Percentiles rank a stretch among this genome's conserved stretches.
Evolutionary conservation across 2,113 vertebrate genomes (phyloP).

Genomic region (Pygathrix nemaeus): DNA sequence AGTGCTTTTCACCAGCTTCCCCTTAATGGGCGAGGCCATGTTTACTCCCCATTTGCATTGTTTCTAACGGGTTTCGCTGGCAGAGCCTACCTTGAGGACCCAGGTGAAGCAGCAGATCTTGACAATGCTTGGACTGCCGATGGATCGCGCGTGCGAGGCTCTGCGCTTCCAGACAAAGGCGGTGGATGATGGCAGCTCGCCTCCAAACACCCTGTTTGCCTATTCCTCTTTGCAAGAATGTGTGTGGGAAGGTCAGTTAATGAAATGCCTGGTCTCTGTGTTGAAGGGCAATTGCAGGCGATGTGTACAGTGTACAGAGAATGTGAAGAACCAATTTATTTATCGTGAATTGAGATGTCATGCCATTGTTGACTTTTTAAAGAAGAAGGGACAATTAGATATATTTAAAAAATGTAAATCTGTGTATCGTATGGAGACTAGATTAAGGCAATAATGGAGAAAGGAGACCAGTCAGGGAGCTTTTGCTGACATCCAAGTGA

Average conservation of each 20-base stretch:
- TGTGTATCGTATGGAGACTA: background rate
- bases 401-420: background rate
- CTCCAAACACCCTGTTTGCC: background rate
- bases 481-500: background rate
- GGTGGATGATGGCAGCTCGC: background rate
- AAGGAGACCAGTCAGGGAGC: background rate
- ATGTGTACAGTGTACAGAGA: background rate
- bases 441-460: background rate
- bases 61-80: background rate
- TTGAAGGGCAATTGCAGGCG: background rate
- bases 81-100: background rate
- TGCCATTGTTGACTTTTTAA: background rate
- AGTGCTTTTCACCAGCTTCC: constrained; percentile 24
- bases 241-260: background rate
- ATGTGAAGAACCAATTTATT: background rate
- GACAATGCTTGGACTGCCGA: background rate
- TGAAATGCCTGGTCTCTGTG: background rate
- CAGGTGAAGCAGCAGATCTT: background rate
- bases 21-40: background rate
- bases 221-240: background rate
- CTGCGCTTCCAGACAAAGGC: background rate
- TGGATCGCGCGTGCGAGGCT: rapidly evolving
- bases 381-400: background rate
- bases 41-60: background rate
- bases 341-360: background rate